Conservation (phyloP, 2,797 vertebrate species). For the Pseudopleuronectes americanus region DNA sequence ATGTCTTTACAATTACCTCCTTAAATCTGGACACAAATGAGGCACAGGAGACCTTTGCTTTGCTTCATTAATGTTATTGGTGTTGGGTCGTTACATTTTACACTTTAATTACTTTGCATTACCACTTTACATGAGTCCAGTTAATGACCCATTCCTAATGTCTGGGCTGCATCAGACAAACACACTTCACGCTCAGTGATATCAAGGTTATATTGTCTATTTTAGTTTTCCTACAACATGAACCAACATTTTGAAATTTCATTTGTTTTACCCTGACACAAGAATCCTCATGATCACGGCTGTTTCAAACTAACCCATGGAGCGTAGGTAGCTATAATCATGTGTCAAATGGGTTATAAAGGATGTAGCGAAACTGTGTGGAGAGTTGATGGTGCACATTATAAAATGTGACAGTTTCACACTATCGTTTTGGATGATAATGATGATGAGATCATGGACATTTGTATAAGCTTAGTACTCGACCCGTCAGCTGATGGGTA, state of each 20-base stretch:
- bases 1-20: conserved; percentile 17
- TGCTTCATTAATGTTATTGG: conserved; percentile 43
- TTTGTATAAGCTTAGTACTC: conserved; percentile 39
- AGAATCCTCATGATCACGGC: neutral
- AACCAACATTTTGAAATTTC: neutral
- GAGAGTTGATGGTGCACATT: conserved; percentile 29
- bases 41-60: conserved; percentile 37
- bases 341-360: neutral
- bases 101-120: conserved; percentile 59
- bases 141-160: conserved; percentile 40
- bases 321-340: neutral
- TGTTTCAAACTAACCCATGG: conserved; percentile 3
- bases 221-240: neutral
- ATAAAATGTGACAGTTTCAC: conserved; percentile 45
- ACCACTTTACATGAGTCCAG: conserved; percentile 34
- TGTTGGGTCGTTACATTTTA: conserved; percentile 35
- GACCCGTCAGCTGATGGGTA: conserved; percentile 48
- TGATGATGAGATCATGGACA: conserved; percentile 41
- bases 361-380: neutral
- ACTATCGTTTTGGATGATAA: conserved; percentile 35
- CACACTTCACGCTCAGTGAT: neutral
- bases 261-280: neutral
- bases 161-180: conserved; percentile 17
- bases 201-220: neutral
- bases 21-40: conserved; percentile 44